A percentile compares a stretch with the other conserved stretches of the same genome.
These are phyloP conservation scores for Catharus fuscescens DNA, from an alignment of 2,113 vertebrate genomes.

Conservation along the genomic window DNA sequence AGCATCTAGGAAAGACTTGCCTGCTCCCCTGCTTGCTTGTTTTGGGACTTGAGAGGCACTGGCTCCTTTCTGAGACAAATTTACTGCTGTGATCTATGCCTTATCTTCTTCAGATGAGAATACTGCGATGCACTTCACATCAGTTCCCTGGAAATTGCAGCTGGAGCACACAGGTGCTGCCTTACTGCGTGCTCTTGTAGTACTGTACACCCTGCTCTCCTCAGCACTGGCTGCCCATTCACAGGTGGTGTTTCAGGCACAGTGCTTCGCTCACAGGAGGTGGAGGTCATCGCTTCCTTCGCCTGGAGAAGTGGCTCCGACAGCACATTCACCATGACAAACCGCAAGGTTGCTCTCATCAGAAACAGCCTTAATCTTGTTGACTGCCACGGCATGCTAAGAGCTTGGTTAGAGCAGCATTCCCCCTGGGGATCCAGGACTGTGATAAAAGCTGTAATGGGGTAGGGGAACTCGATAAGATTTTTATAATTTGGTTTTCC, in stretches of 20 bases:
- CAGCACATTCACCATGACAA: neutral
- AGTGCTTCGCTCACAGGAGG: neutral
- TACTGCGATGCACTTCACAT: rapidly evolving
- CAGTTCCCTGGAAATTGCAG: neutral
- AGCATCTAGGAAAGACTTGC: neutral
- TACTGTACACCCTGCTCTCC: neutral
- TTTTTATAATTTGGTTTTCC: slow-evolving; percentile 34
- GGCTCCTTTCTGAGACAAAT: neutral
- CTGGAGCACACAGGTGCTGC: neutral
- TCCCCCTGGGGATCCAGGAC: slow-evolving; percentile 13
- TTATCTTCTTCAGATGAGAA: neutral
- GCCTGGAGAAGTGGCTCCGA: neutral
- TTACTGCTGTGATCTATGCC: neutral
- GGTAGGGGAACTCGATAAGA: neutral
- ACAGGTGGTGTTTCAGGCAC: neutral
- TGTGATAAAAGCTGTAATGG: neutral
- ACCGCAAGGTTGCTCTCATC: neutral
- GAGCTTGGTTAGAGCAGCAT: neutral
- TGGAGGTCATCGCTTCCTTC: neutral
- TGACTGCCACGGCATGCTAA: neutral
- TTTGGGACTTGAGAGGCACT: rapidly evolving
- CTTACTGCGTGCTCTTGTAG: rapidly evolving
- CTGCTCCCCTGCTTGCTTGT: neutral
- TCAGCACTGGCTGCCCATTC: neutral
- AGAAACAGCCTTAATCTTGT: slow-evolving; percentile 16